Evolutionary conservation across 2,797 vertebrate genomes (phyloP).

Genomic region (Sebastes vulpes): DNA sequence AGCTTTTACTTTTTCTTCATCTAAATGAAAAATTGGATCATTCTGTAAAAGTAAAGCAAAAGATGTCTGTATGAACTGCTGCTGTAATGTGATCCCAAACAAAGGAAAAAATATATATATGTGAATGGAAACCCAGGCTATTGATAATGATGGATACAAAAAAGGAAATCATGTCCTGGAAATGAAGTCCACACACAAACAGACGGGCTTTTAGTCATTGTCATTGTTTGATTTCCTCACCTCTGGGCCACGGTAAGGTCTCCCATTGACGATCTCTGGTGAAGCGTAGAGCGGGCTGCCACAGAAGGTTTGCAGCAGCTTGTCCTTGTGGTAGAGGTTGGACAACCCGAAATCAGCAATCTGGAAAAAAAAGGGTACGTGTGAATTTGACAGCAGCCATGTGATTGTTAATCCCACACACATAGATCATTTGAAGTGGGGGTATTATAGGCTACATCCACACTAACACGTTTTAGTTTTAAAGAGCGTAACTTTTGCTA

Average conservation of each 20-base stretch:
- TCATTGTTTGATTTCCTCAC: slow-evolving; percentile 75
- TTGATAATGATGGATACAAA: neutral
- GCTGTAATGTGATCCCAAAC: no score
- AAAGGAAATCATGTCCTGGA: neutral
- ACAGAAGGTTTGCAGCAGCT: slow-evolving; percentile 98
- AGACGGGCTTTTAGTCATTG: neutral
- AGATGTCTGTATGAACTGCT: no score
- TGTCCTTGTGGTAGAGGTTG: slow-evolving; percentile 98
- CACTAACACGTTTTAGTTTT: no score
- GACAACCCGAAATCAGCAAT: slow-evolving; percentile 99
- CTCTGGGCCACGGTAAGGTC: slow-evolving; percentile 97
- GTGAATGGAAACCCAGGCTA: neutral
- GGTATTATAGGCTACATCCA: neutral
- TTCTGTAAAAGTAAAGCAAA: no score
- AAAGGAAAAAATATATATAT: neutral
- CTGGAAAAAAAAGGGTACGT: slow-evolving; percentile 77
- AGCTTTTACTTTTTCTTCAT: no score
- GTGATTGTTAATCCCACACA: neutral
- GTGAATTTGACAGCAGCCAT: neutral
- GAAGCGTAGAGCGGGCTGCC: slow-evolving; percentile 98
- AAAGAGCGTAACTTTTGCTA: no score
- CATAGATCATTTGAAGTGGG: slow-evolving; percentile 9
- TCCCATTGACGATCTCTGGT: slow-evolving; percentile 98
- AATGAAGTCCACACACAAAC: neutral
- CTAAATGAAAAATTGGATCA: no score